Conservation (phyloP, 1,140 invertebrate species). For the Lepidostoma basale region DNA sequence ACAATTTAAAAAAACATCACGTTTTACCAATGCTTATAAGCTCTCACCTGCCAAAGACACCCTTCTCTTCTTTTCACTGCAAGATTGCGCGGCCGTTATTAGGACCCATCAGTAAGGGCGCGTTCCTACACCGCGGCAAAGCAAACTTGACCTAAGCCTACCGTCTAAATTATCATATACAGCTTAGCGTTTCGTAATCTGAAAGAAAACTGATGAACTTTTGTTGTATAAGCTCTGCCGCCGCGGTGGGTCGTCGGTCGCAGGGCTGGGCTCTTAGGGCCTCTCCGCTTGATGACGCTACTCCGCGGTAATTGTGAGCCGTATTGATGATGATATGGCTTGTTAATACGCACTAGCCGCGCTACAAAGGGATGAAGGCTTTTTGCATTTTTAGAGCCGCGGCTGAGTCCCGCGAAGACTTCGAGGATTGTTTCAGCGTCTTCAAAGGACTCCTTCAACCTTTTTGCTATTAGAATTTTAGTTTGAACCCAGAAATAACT, state of each 20-base stretch:
- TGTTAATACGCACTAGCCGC: slow-evolving; percentile 17
- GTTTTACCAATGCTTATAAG: no score
- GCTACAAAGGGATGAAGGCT: slow-evolving; percentile 15
- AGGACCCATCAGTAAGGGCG: slow-evolving; percentile 6
- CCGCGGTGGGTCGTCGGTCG: no score
- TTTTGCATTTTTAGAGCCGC: slow-evolving; percentile 1
- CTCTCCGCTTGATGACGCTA: slow-evolving; percentile 26
- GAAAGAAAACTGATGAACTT: no score
- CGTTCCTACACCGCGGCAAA: no score
- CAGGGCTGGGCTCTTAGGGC: no score
- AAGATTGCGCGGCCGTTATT: slow-evolving; percentile 38
- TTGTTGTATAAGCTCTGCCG: no score
- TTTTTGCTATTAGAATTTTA: no score
- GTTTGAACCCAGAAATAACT: no score
- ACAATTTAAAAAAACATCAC: no score
- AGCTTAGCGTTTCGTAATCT: no score
- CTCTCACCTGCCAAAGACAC: slow-evolving; percentile 36
- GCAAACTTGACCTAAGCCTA: no score
- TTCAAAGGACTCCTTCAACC: slow-evolving; percentile 11
- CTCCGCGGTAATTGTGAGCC: slow-evolving; percentile 28
- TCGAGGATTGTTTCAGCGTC: slow-evolving; percentile 5
- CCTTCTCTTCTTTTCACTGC: slow-evolving; percentile 32
- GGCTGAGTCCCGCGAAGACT: not conserved
- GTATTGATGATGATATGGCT: slow-evolving; percentile 31
- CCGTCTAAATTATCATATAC: no score